phyloP scores from a whole-genome alignment of 2,888 invertebrate genomes.

The Meteorus colon region DNA sequence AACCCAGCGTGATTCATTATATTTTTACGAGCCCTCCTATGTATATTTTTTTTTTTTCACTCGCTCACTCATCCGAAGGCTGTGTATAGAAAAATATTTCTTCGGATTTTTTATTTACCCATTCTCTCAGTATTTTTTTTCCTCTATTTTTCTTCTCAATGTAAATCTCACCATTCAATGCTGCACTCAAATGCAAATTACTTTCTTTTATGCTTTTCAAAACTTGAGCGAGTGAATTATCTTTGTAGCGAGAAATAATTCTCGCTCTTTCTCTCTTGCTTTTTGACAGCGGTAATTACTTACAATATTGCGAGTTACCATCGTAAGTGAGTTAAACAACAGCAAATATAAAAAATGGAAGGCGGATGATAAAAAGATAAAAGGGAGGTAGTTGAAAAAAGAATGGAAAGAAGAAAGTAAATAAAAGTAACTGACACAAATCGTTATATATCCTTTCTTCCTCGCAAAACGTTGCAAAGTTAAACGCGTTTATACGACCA shows the following conservation, averaged over 20 bases:
- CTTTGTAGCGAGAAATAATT: slow-evolving; percentile 21
- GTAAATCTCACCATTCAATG: slow-evolving; percentile 12
- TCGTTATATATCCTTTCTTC: slow-evolving; percentile 25
- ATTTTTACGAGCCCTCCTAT: slow-evolving; percentile 3
- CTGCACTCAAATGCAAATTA: slow-evolving; percentile 36
- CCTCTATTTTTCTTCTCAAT: neutral
- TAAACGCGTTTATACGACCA: slow-evolving; percentile 29
- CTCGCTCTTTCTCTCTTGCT: slow-evolving; percentile 11
- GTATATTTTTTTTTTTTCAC: too few species aligned
- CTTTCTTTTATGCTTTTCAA: slow-evolving; percentile 28
- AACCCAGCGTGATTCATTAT: slow-evolving; percentile 9
- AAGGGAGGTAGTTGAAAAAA: neutral
- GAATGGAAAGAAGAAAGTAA: neutral
- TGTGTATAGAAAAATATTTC: slow-evolving; percentile 8
- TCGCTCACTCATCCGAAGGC: too few species aligned
- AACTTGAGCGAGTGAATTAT: slow-evolving; percentile 29
- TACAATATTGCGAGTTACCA: slow-evolving; percentile 16
- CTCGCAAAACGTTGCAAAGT: slow-evolving; percentile 30
- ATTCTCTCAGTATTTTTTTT: neutral
- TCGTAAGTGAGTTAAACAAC: neutral
- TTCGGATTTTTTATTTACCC: slow-evolving; percentile 19
- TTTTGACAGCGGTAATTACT: slow-evolving; percentile 18
- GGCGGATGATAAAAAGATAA: slow-evolving; percentile 8
- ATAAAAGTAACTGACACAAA: slow-evolving; percentile 26
- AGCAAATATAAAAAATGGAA: neutral